A percentile compares a stretch with the other conserved stretches of the same genome.
Evolutionary conservation across 2,113 vertebrate species (phyloP).

Genomic region (Mormyrus iriodes): DNA sequence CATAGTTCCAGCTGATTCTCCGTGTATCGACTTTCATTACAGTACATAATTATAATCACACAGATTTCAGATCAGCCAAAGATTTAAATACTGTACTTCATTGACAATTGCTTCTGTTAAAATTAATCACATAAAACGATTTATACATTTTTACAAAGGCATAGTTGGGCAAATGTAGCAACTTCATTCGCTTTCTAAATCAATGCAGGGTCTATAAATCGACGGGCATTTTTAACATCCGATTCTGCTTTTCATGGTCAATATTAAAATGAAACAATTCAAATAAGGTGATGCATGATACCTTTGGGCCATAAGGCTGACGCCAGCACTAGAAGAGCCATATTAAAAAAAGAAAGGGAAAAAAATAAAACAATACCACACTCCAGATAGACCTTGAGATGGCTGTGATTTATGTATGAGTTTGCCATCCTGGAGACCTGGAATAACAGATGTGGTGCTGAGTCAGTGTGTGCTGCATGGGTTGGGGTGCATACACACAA

Average conservation of each 20-base stretch:
- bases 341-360: not conserved
- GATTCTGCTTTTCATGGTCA: not conserved
- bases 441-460: not conserved
- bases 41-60: slow-evolving; percentile 1
- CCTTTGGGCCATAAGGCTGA: not conserved
- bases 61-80: not conserved
- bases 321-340: not conserved
- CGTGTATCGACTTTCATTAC: not conserved
- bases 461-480: not conserved
- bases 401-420: not conserved
- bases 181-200: not conserved
- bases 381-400: not conserved
- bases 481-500: not conserved
- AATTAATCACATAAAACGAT: not conserved
- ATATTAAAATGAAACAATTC: not conserved
- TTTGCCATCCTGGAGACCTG: not conserved
- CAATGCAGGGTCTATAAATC: not conserved
- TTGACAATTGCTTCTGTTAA: not conserved
- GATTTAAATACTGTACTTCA: not conserved
- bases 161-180: not conserved
- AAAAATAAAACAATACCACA: not conserved
- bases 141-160: not conserved
- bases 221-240: not conserved
- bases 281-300: not conserved
- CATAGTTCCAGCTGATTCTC: not conserved